phyloP scores from a whole-genome alignment of 2,113 vertebrate genomes.

The Spea multiplicata region DNA sequence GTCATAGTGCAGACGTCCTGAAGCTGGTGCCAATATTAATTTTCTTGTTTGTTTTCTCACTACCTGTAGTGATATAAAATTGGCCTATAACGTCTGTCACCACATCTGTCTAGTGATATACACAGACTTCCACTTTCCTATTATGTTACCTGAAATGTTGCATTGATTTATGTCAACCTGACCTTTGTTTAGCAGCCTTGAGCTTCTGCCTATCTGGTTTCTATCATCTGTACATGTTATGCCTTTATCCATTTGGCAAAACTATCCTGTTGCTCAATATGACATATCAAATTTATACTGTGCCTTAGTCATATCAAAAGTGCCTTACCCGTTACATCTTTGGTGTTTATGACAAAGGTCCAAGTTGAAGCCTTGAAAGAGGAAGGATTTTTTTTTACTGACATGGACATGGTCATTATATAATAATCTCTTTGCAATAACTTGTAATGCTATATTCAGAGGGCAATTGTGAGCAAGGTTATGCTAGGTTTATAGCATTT shows the following conservation, averaged over 20 bases:
- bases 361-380: background rate
- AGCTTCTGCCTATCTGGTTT: slow-evolving; percentile 21
- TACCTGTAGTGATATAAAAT: background rate
- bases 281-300: slow-evolving; percentile 8
- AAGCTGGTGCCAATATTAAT: background rate
- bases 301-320: background rate
- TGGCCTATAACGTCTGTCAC: background rate
- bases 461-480: too few relatives aligned
- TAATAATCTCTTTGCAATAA: background rate
- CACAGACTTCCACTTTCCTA: slow-evolving; percentile 10
- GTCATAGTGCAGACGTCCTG: background rate
- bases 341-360: background rate
- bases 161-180: slow-evolving; percentile 24
- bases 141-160: slow-evolving; percentile 19
- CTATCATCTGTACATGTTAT: slow-evolving; percentile 25
- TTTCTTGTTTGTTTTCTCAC: background rate
- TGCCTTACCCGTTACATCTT: background rate
- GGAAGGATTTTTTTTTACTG: too few relatives aligned
- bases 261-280: background rate
- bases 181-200: slow-evolving; percentile 28
- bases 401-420: too few relatives aligned
- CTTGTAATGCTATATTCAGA: too few relatives aligned
- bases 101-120: background rate
- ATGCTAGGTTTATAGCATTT: too few relatives aligned
- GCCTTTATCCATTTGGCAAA: slow-evolving; percentile 6